A percentile compares a stretch with the other conserved stretches of the same genome.
phyloP scores from a whole-genome alignment of 2,113 vertebrate genomes.

The Nymphicus hollandicus region DNA sequence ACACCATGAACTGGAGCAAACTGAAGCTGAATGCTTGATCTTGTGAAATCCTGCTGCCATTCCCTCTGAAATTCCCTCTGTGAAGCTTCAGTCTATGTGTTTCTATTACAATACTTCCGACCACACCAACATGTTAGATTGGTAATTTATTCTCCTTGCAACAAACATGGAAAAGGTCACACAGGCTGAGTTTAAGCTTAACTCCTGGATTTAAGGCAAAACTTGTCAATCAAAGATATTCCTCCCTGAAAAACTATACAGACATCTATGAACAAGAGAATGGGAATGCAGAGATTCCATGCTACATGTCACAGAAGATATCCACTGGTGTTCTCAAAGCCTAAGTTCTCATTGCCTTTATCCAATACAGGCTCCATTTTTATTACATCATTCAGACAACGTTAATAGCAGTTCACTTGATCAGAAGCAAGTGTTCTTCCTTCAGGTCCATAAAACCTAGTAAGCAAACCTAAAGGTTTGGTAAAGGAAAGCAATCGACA shows the following conservation, averaged over 20 bases:
- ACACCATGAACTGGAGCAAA: not conserved
- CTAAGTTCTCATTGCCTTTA: not conserved
- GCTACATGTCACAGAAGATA: not conserved
- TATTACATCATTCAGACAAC: not conserved
- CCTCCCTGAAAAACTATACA: not conserved
- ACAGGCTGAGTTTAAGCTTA: not conserved
- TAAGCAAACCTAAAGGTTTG: not conserved
- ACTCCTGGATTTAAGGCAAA: not conserved
- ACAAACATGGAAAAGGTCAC: not conserved
- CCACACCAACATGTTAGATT: not conserved
- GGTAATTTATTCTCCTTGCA: not conserved
- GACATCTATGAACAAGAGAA: accelerated
- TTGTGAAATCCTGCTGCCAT: not conserved
- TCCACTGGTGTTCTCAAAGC: not conserved
- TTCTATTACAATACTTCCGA: not conserved
- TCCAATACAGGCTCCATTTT: not conserved
- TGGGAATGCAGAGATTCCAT: not conserved
- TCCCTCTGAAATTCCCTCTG: not conserved
- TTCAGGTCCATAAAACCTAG: not conserved
- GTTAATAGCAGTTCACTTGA: not conserved
- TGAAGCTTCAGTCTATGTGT: not conserved
- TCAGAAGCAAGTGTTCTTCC: not conserved
- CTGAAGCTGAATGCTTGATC: not conserved
- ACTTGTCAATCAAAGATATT: not conserved
- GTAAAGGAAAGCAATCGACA: not conserved